Evolutionary conservation across 1,140 invertebrate genomes (phyloP), one percentile per base, ranked within the genome.

Genomic region (Armadillidium nasatum): DNA sequence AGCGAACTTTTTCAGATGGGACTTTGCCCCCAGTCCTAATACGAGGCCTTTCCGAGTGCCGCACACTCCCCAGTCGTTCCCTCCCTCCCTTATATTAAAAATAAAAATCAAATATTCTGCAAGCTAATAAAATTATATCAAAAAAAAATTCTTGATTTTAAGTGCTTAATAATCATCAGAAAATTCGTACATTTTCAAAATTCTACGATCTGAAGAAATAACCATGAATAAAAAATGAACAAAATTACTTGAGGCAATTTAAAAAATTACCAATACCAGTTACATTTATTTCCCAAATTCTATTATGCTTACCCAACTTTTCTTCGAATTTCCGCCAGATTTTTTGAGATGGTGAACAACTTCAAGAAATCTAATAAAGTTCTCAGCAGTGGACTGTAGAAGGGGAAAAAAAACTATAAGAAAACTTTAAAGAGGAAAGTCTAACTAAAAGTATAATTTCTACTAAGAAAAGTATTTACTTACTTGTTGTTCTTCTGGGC

Each of bases 51-150:
- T 94, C 93, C 72, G 91, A 89, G 80, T 93, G 86, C 44, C 92
- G 88, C 83, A 93, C 94, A 86, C 93, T 94, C 83, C 92, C 92
- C 69, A 94, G 88, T 78, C 93, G 88, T 86, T 95, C 93, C 83
- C 93, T 88, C 86, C 93, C 93, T 15, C 72, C 77, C 75, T 74
- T 43, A 74, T 33, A 33, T 33, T 33, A 33, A 33, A 33, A 33
- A 33, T 3, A 33, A 33, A 33, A 3, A 33, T 33, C 1, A 33
- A 33, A 33, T 3, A 33, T 33, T 33, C 6, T 33, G 33, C 33
- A 33, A 33, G 33, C 6, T 33, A 33, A 3, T 1, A 6, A 33
- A 33, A 33, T 33, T 33, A 33, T 33, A n/a, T 33, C 2, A 3
- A 6, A 3, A 33, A 3, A 33, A 33, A 3, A 33, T 33, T 33